Conservation (phyloP, 1,140 invertebrate genomes). For the Liolophura sinensis region DNA sequence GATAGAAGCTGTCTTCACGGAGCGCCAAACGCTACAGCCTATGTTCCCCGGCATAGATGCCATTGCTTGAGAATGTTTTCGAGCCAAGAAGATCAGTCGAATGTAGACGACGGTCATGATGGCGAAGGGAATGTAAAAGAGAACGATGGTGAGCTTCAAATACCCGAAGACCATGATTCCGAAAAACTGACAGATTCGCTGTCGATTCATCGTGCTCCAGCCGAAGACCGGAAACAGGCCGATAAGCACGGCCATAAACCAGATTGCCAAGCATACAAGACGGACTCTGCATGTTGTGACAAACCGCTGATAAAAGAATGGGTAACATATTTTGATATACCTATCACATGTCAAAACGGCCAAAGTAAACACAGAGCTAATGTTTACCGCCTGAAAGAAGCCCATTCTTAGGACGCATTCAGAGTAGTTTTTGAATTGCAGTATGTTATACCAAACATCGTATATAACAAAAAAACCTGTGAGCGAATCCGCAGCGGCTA, state of each 20-base stretch:
- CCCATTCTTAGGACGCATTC: constrained; percentile 22
- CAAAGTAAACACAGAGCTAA: constrained; percentile 16
- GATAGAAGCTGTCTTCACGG: constrained; percentile 10
- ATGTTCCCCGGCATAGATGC: background rate
- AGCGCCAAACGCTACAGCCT: constrained; percentile 5
- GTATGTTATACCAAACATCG: constrained; percentile 17
- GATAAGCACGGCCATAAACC: constrained; percentile 10
- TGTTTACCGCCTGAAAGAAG: constrained; percentile 9
- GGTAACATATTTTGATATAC: constrained; percentile 16
- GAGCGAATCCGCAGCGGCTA: constrained; percentile 12
- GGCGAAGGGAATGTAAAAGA: constrained; percentile 13
- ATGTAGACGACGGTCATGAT: constrained; percentile 12
- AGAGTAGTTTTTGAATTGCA: constrained; percentile 14
- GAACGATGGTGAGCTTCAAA: constrained; percentile 5
- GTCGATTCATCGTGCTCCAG: constrained; percentile 18
- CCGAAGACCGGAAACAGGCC: constrained; percentile 21
- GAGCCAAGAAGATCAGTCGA: constrained; percentile 1
- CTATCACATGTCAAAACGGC: constrained; percentile 14
- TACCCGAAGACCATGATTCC: constrained; percentile 11
- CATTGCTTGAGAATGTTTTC: constrained; percentile 1
- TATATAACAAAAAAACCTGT: constrained; percentile 18
- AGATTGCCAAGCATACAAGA: background rate
- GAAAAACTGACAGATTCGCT: constrained; percentile 17
- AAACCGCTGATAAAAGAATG: constrained; percentile 7
- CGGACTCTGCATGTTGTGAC: constrained; percentile 5